Percentiles rank a stretch among this genome's conserved stretches.
These are phyloP conservation scores for Brienomyrus brachyistius DNA, from an alignment of 2,113 vertebrate species.

Conservation along the genomic window DNA sequence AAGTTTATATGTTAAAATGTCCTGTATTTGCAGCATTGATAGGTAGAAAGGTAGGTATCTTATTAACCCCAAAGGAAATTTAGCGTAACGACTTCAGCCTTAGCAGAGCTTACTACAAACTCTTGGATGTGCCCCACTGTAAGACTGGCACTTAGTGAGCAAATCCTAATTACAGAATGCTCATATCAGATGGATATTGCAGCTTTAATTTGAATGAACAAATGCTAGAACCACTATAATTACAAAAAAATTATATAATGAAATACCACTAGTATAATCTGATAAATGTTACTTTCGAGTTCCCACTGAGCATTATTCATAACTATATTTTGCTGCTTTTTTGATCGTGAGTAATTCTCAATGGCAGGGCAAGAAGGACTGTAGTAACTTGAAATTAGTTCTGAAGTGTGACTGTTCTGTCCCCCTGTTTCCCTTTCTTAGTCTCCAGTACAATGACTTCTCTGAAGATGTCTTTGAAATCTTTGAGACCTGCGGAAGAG, in stretches of 20 bases:
- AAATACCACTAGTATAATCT: not conserved
- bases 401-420: not conserved
- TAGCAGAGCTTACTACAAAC: not conserved
- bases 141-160: not conserved
- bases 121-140: not conserved
- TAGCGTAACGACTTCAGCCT: not conserved
- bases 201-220: not conserved
- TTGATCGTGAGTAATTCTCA: not conserved
- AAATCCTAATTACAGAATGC: not conserved
- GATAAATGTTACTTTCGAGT: not conserved
- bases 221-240: not conserved
- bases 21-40: not conserved
- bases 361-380: not conserved
- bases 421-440: constrained; percentile 31
- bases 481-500: constrained; percentile 40
- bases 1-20: not conserved
- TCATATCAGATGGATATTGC: not conserved
- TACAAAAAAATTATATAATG: not conserved
- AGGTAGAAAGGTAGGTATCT: too few relatives aligned
- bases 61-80: too few relatives aligned
- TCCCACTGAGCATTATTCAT: not conserved
- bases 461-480: constrained; percentile 51
- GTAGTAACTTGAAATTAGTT: not conserved
- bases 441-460: constrained; percentile 56
- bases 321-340: not conserved